A percentile compares a stretch with the other conserved stretches of the same genome.
These are phyloP conservation scores for Philaethria dido DNA, from an alignment of 2,888 invertebrate genomes.

Conservation along the genomic window DNA sequence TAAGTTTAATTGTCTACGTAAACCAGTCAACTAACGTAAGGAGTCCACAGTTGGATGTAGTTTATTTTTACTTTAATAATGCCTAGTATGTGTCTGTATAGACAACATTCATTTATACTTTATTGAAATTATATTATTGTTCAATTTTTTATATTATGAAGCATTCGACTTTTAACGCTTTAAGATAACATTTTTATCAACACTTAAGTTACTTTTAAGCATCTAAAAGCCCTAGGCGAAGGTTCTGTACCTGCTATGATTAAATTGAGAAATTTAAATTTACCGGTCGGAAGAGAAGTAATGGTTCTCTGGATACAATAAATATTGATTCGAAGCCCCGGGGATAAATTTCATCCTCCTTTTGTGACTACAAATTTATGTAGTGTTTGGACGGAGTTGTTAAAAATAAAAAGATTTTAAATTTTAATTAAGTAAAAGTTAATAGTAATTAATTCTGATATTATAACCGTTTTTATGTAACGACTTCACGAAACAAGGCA, in stretches of 20 bases:
- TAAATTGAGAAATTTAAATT: constrained; percentile 45
- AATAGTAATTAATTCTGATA: background rate
- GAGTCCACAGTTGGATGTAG: too few species aligned
- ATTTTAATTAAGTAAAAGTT: constrained; percentile 2
- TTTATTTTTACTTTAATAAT: too few species aligned
- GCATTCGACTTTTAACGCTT: background rate
- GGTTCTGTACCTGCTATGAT: constrained; percentile 29
- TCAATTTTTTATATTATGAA: too few species aligned
- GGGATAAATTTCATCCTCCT: constrained; percentile 66
- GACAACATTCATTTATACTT: too few species aligned
- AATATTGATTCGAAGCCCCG: constrained; percentile 59
- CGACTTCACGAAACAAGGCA: background rate
- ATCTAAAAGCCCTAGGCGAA: constrained; percentile 10
- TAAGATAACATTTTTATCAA: background rate
- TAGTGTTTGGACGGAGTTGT: constrained; percentile 40
- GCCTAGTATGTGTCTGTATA: too few species aligned
- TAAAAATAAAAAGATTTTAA: constrained; percentile 6
- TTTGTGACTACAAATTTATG: constrained; percentile 70
- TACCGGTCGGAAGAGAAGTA: constrained; percentile 63
- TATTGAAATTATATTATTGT: too few species aligned
- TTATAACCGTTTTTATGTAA: too few species aligned
- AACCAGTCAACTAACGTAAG: background rate
- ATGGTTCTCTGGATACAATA: constrained; percentile 63
- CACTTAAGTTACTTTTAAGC: background rate
- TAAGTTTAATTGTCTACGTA: too few species aligned